Percentiles rank a stretch among this genome's conserved stretches.
Conservation (phyloP, 2,797 vertebrate genomes). For the Varecia variegata region DNA sequence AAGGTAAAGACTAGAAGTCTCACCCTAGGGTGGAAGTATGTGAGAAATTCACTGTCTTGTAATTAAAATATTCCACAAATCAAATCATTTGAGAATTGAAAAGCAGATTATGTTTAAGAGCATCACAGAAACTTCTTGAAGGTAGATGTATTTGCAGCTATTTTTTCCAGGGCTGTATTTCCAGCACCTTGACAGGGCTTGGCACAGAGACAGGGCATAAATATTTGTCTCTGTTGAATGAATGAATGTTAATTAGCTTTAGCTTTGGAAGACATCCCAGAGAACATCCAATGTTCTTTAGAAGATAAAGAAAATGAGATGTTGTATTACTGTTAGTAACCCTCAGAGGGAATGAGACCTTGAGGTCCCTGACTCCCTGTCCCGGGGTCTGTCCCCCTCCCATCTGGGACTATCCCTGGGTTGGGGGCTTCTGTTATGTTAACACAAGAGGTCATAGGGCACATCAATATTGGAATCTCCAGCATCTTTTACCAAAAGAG, state of each 20-base stretch:
- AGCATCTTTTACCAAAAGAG: not conserved
- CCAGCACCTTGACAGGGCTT: not conserved
- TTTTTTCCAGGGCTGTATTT: not conserved
- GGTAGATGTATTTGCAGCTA: not conserved
- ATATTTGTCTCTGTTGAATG: constrained; percentile 3
- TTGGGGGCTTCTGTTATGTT: not conserved
- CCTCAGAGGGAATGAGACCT: not conserved
- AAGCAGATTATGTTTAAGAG: not conserved
- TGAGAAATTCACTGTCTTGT: not conserved
- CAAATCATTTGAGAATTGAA: not conserved
- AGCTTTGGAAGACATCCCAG: not conserved
- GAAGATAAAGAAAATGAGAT: not conserved
- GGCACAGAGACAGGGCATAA: not conserved
- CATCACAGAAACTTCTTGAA: not conserved
- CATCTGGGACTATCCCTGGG: not conserved
- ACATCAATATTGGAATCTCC: not conserved
- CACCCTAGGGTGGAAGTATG: not conserved
- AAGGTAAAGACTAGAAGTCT: not conserved
- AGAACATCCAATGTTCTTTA: not conserved
- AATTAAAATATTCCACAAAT: not conserved
- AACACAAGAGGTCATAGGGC: not conserved
- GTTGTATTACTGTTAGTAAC: not conserved
- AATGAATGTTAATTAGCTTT: not conserved
- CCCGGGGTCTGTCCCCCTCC: not conserved
- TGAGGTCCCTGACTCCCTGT: not conserved